Base-by-base conservation (phyloP, 2,797 vertebrate genomes). In the Parotocinclus haroldoi region DNA sequence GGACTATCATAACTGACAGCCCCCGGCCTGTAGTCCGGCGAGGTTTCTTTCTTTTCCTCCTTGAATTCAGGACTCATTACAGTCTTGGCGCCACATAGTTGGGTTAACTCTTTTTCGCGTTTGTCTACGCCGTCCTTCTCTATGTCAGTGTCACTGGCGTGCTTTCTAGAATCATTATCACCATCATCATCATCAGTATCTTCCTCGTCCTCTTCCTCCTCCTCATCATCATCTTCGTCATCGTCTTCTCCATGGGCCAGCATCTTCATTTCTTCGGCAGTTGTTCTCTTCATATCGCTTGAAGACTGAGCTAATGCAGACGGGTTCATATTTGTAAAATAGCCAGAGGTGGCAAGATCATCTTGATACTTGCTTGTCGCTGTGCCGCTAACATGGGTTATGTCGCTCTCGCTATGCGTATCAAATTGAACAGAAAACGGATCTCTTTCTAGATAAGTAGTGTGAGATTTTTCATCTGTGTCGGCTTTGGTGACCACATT, bases 111-210 rank as follows among this genome's bases (percentile, higher is more conserved):
- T 76, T 97, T 98, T 68, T 96, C 94, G 3, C 93, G 91, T 75
- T 84, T 90, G 60, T 96, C 94, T 82, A 89, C 92, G 76, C 92
- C 89, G 0, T 93, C 95, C 85, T 98, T 98, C 72, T 98, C 95
- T 64, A 90, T 69, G 68, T 95, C 92, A 6, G 86, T 93, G 82
- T 94, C 93, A 63, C 86, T 85, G 13, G 59, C 73, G 11, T 73
- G 86, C 42, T 93, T 91, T 10, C 88, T 87, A 0, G 82, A 86
- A 1, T 66, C 79, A 7, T n/a, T n/a, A n/a, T 83, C 85, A 0
- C 87, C 86, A 0, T 84, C 85, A 0, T 88, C 86, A 0, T 89
- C 88, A 0, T 89, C 88, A 0, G 89, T 85, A 0, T 88, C 86
- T 0, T 90, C 89, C 0, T 88, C 86, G 0, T 85, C 86, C 0